Conservation (phyloP, 2,888 invertebrate species). For the Globia sparganii region DNA sequence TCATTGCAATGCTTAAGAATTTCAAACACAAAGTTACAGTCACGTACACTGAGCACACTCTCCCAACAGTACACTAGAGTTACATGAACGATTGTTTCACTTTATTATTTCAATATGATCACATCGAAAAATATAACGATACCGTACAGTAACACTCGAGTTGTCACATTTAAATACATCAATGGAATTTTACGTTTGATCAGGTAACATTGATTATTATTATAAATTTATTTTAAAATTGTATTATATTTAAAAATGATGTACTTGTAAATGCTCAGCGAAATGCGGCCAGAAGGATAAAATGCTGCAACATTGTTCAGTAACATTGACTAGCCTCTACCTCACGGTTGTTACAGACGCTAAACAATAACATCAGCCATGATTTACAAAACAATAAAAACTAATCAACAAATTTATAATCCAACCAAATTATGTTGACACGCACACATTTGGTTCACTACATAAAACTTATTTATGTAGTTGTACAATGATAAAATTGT, state of each 20-base stretch:
- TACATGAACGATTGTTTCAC: conserved; percentile 72
- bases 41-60: conserved; percentile 86
- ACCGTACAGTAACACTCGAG: conserved; percentile 78
- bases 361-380: conserved; percentile 66
- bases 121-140: conserved; percentile 85
- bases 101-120: conserved; percentile 74
- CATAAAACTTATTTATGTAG: conserved; percentile 55
- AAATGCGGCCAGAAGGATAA: conserved; percentile 77
- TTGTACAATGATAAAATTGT: conserved; percentile 48
- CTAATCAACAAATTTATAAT: conserved; percentile 82
- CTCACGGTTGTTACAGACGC: conserved; percentile 56
- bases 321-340: conserved; percentile 74
- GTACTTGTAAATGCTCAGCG: conserved; percentile 79
- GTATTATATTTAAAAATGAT: conserved; percentile 56
- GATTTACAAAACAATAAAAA: conserved; percentile 77
- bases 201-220: conserved; percentile 69
- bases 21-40: conserved; percentile 81
- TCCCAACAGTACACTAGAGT: conserved; percentile 74
- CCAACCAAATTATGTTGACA: conserved; percentile 66
- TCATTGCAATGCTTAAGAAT: conserved; percentile 84
- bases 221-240: conserved; percentile 62
- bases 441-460: conserved; percentile 63
- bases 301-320: conserved; percentile 73
- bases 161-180: conserved; percentile 79
- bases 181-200: conserved; percentile 79